phyloP scores from a whole-genome alignment of 1,140 invertebrate genomes.

The Sinella curviseta region DNA sequence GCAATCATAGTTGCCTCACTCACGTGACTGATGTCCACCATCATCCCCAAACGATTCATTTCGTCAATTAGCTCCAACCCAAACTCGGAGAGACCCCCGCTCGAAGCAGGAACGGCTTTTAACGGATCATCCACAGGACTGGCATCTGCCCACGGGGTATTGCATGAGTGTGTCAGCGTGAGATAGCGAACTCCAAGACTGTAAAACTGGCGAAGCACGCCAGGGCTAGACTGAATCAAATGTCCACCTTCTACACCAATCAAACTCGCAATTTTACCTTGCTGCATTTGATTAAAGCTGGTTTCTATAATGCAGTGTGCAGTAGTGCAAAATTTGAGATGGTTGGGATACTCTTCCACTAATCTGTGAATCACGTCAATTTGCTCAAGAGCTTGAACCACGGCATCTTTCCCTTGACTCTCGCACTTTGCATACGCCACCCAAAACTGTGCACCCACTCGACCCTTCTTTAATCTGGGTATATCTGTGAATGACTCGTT shows the following conservation, averaged over 20 bases:
- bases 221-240: slow-evolving; percentile 58
- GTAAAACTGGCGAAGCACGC: slow-evolving; percentile 58
- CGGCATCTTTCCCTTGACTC: slow-evolving; percentile 43
- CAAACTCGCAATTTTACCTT: slow-evolving; percentile 57
- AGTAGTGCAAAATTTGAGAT: slow-evolving; percentile 34
- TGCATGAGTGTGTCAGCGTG: slow-evolving; percentile 61
- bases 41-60: slow-evolving; percentile 58
- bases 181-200: slow-evolving; percentile 59
- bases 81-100: slow-evolving; percentile 40
- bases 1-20: slow-evolving; percentile 60
- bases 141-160: slow-evolving; percentile 57
- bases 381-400: slow-evolving; percentile 46
- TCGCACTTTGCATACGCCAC: slow-evolving; percentile 38
- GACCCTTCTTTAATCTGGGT: slow-evolving; percentile 73
- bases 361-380: slow-evolving; percentile 45
- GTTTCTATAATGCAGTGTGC: slow-evolving; percentile 26
- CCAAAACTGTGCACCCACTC: slow-evolving; percentile 66
- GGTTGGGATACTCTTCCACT: slow-evolving; percentile 27
- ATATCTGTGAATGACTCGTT: slow-evolving; percentile 88
- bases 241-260: slow-evolving; percentile 61
- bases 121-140: slow-evolving; percentile 31
- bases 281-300: neutral
- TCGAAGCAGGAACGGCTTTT: neutral
- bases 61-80: slow-evolving; percentile 44
- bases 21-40: slow-evolving; percentile 67